A percentile compares a stretch with the other conserved stretches of the same genome.
phyloP scores from a whole-genome alignment of 92 coral and sea anemone species.

The Siderastrea siderea region DNA sequence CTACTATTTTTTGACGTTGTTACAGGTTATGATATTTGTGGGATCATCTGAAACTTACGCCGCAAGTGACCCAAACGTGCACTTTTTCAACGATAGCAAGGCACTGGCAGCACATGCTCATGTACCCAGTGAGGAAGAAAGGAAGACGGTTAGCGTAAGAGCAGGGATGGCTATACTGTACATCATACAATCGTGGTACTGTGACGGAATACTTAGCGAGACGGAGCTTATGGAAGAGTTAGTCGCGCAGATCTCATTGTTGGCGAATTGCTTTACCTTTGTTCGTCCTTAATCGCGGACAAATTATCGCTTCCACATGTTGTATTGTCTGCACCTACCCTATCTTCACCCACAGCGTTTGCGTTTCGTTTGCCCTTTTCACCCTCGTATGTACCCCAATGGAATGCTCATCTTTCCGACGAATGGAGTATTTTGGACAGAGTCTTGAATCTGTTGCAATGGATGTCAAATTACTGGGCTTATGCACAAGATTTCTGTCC shows the following conservation, averaged over 20 bases:
- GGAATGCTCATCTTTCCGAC: background rate
- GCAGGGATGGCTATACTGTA: background rate
- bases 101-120: background rate
- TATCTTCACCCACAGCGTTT: constrained; percentile 11
- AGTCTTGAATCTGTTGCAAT: constrained; percentile 10
- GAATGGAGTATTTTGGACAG: constrained; percentile 31
- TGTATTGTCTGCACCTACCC: background rate
- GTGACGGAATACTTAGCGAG: constrained; percentile 39
- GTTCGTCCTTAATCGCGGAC: constrained; percentile 60
- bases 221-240: constrained; percentile 27
- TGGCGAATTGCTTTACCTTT: constrained; percentile 50
- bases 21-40: constrained; percentile 9
- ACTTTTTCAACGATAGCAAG: constrained; percentile 23
- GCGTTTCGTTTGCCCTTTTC: constrained; percentile 21
- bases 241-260: constrained; percentile 41
- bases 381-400: constrained; percentile 56
- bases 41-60: constrained; percentile 1
- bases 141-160: background rate
- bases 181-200: background rate
- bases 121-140: no score
- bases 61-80: constrained; percentile 2
- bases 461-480: background rate
- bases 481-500: background rate
- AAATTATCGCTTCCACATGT: constrained; percentile 53
- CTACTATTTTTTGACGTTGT: background rate